Percentiles rank a stretch among this genome's conserved stretches.
Evolutionary conservation across 2,888 invertebrate species (phyloP).

Genomic region (Micoletzkya japonica): DNA sequence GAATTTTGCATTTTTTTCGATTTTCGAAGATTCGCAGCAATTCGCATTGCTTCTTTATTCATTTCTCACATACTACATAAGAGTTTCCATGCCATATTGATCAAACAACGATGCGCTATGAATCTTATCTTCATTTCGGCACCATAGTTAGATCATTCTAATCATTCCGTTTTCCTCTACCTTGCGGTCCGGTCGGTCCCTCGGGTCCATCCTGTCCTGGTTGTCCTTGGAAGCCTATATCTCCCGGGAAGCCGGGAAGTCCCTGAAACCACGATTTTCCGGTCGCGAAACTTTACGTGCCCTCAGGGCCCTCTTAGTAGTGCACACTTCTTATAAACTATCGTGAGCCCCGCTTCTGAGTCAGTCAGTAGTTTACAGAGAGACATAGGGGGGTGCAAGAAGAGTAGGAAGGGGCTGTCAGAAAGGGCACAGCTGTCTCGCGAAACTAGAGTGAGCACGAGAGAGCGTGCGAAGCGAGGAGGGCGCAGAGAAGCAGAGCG

Average conservation of each 20-base stretch:
- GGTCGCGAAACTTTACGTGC: too few species aligned
- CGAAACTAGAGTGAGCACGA: conserved; percentile 1
- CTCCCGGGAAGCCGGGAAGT: conserved; percentile 53
- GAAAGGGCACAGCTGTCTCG: too few species aligned
- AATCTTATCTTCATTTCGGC: neutral
- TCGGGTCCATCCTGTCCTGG: conserved; percentile 61
- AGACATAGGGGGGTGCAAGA: too few species aligned
- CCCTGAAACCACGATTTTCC: conserved; percentile 37
- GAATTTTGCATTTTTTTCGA: neutral
- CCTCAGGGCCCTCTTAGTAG: conserved; percentile 1
- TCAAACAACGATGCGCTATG: too few species aligned
- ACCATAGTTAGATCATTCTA: neutral
- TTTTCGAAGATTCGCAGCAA: neutral
- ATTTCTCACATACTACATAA: neutral
- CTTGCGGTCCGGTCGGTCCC: conserved; percentile 46
- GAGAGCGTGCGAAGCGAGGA: conserved; percentile 9
- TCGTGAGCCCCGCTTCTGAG: conserved; percentile 5
- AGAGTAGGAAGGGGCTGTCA: too few species aligned
- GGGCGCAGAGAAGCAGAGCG: conserved; percentile 4
- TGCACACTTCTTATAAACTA: neutral
- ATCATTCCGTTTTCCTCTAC: conserved; percentile 29
- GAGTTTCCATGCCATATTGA: too few species aligned
- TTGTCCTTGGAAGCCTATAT: conserved; percentile 54
- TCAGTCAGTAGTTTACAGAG: conserved; percentile 26
- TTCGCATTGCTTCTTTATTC: neutral